Conservation (phyloP, 2,113 vertebrate genomes). For the Laterallus jamaicensis region DNA sequence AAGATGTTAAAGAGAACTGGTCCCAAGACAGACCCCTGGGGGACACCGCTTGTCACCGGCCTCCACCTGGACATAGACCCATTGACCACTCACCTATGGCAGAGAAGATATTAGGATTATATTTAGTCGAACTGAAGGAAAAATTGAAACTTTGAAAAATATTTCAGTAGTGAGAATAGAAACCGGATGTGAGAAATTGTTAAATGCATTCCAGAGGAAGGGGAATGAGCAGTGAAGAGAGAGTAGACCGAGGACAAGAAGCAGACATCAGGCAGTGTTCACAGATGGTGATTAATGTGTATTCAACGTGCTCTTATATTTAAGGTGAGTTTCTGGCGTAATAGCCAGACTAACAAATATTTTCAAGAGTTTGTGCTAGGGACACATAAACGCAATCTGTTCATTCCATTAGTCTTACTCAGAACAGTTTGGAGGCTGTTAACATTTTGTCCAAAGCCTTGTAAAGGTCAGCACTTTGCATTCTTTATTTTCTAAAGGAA, state of each 20-base stretch:
- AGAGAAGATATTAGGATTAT: neutral
- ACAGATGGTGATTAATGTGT: neutral
- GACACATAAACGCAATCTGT: neutral
- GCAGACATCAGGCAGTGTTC: neutral
- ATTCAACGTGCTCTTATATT: neutral
- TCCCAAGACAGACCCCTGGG: no score
- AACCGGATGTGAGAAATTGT: neutral
- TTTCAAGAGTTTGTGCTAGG: neutral
- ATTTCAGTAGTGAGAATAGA: neutral
- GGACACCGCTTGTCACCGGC: no score
- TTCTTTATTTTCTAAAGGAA: neutral
- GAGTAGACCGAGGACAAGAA: neutral
- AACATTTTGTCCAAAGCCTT: neutral
- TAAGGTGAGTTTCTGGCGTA: fast-evolving
- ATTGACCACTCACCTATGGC: neutral
- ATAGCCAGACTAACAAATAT: neutral
- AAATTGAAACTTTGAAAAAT: neutral
- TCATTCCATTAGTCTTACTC: neutral
- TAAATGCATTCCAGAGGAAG: neutral
- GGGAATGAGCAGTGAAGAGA: neutral
- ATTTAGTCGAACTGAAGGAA: neutral
- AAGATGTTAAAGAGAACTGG: no score
- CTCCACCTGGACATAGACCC: no score
- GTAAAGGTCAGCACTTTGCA: neutral
- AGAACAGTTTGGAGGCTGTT: neutral